Evolutionary conservation across 1,140 invertebrate genomes (phyloP), one percentile per base, ranked within the genome.

Genomic region (Drosophila pachea): DNA sequence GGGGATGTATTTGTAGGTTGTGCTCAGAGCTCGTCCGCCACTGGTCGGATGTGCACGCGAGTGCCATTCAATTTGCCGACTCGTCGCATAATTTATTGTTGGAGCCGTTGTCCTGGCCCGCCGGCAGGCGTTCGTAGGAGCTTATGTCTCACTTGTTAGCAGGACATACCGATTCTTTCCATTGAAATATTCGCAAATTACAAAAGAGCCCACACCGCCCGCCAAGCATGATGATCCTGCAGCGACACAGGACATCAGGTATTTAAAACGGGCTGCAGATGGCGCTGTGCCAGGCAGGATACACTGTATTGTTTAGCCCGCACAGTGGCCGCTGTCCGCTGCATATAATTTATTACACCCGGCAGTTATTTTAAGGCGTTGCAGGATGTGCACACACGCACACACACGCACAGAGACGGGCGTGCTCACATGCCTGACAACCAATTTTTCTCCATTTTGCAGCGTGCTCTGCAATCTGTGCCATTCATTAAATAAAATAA

Each of bases 111-210:
- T 43, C 50, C 55, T 11, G 60, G 55, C 55, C 22, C 22, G 22
- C 22, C 22, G 22, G 22, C 22, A 22, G 22, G 22, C 22, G 66
- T 43, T 33, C 47, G 53, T 40, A 42, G 63, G 60, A 68, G 78
- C 78, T 77, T 77, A 82, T 82, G 78, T 74, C 77, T 73, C 68
- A 58, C 68, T 61, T 68, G 64, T 75, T 73, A 64, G 48, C 66
- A 58, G 54, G 45, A 36, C 58, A 7, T 35, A 42, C 54, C 52
- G 49, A 66, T 76, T 68, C 42, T 42, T 65, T 77, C 82, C 70
- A 86, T 86, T 86, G 81, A 86, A 86, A 86, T 86, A 86, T 86
- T 86, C 77, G 77, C 82, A 86, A 86, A 86, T 86, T 86, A 86
- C 81, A 75, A 42, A 56, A 63, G 72, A 68, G 31, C 62, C 63